Base-by-base conservation (phyloP, 2,888 invertebrate genomes). In the Pristionchus japonicus region DNA sequence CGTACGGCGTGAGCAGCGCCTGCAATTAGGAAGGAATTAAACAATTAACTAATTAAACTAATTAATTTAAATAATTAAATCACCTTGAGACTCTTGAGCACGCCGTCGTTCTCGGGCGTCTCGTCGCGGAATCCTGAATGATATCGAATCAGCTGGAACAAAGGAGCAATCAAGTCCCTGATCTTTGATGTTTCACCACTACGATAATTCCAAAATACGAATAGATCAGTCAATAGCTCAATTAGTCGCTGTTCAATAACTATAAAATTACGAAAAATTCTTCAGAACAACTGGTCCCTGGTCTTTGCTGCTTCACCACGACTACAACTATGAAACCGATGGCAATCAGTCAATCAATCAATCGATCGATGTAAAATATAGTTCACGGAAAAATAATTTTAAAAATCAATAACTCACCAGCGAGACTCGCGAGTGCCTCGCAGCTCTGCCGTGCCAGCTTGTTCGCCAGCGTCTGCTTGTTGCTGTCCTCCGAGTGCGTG, bases 381-480 rank as follows among this genome's bases (percentile, higher is more conserved):
- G 43, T 11, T 43, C 43, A 43, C 43, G 7, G 17, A 57, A 23
- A 57, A 20, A 6, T 57, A 4, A 13, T 11, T 57, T 57, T 57
- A n/a, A 4, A n/a, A 57, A 67, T 2, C 13, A 40, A 17, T 27
- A n/a, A n/a, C 86, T 7, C 17, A 86, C 96, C 95, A 97, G 97
- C 97, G 89, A 99, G 95, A 82, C 97, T 96, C 0, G 97, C 97
- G 93, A 98, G 96, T 0, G 98, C 98, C 86, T 96, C 95, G 9
- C 98, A 96, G 85, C 97, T 97, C 94, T 97, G 96, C 95, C 97
- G 97, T 0, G 99, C 98, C 92, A 99, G 95, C 92, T 97, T 96
- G 95, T 99, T 99, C n/a, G 97, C 96, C 37, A 97, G 96, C 95
- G 98, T 97, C 96, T 98, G 96, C n/a, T 93, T 92, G 89, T 94